These are phyloP conservation scores for Premnoplex brunnescens DNA, from an alignment of 2,797 vertebrate species.

Conservation along the genomic window DNA sequence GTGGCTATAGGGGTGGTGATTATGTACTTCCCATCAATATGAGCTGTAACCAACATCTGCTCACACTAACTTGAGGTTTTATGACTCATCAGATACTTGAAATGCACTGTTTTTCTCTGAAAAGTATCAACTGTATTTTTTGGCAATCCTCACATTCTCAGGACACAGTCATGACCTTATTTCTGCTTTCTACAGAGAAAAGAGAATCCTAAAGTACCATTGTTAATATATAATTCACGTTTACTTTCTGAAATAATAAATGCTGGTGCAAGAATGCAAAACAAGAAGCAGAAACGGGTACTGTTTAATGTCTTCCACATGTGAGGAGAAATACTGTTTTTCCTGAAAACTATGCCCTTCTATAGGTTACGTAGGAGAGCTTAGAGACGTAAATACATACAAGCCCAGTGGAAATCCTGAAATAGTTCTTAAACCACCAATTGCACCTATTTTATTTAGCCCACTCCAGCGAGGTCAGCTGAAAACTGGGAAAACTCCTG, in stretches of 20 bases:
- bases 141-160: constrained; percentile 12
- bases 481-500: background rate
- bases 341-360: background rate
- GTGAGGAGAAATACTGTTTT: constrained; percentile 40
- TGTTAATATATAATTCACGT: background rate
- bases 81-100: constrained; percentile 66
- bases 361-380: background rate
- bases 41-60: constrained; percentile 73
- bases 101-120: constrained; percentile 48
- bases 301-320: background rate
- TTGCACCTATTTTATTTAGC: background rate
- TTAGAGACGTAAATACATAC: background rate
- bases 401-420: background rate
- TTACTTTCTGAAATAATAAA: constrained; percentile 49
- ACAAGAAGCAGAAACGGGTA: constrained; percentile 4
- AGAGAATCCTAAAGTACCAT: background rate
- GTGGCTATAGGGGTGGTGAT: constrained; percentile 65
- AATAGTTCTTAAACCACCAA: background rate
- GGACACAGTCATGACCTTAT: background rate
- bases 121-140: constrained; percentile 42
- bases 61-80: constrained; percentile 65
- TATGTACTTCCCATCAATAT: constrained; percentile 57
- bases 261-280: background rate
- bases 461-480: background rate
- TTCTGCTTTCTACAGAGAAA: constrained; percentile 5